Conservation (phyloP, 2,113 vertebrate genomes). For the Lagopus muta region DNA sequence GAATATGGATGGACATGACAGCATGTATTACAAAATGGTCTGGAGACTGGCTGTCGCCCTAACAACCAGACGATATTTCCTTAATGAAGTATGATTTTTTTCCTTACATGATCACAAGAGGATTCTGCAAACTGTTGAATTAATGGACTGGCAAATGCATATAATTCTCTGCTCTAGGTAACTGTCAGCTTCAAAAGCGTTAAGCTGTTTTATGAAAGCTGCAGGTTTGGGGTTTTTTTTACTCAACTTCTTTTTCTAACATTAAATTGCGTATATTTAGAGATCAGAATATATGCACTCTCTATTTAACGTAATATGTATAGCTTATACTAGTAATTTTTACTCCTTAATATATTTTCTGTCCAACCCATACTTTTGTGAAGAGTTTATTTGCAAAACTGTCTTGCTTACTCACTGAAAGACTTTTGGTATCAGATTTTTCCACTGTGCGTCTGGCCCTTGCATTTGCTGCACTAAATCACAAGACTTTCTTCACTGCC, state of each 20-base stretch:
- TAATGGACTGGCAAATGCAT: constrained; percentile 29
- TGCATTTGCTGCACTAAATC: constrained; percentile 29
- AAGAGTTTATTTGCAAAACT: constrained; percentile 28
- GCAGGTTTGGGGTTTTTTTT: background rate
- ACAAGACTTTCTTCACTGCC: constrained; percentile 21
- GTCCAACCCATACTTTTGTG: background rate
- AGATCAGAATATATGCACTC: background rate
- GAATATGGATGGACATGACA: constrained; percentile 45
- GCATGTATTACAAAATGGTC: constrained; percentile 40
- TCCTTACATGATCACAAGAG: background rate
- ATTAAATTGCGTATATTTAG: background rate
- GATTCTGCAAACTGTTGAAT: constrained; percentile 38
- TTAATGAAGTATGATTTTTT: constrained; percentile 59
- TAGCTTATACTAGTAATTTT: background rate
- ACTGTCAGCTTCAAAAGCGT: constrained; percentile 1
- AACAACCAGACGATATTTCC: constrained; percentile 42
- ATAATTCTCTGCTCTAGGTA: constrained; percentile 41
- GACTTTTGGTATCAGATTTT: background rate
- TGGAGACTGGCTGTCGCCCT: constrained; percentile 33
- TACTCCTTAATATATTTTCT: background rate
- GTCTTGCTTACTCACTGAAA: background rate
- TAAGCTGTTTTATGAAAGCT: constrained; percentile 8
- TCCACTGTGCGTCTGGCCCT: background rate
- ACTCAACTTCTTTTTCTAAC: background rate
- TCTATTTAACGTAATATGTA: background rate